These are phyloP conservation scores for Peromyscus californicus DNA, from an alignment of 2,113 vertebrate genomes.

Conservation along the genomic window DNA sequence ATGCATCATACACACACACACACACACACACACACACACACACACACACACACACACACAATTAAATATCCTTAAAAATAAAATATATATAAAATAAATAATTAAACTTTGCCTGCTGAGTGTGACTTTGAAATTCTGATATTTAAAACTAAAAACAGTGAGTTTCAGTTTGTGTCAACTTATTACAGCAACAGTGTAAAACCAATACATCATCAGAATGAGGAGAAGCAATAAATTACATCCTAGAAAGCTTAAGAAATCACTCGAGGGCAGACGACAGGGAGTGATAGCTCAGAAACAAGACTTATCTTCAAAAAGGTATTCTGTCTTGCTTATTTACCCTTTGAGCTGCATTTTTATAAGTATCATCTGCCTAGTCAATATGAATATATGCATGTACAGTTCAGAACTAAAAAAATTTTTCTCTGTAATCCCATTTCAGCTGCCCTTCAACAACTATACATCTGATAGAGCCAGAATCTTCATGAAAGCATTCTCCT, in stretches of 20 bases:
- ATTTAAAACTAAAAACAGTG: background rate
- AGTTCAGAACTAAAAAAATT: slow-evolving; percentile 2
- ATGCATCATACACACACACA: background rate
- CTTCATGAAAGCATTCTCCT: background rate
- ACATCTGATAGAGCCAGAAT: background rate
- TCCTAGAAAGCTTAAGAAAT: background rate
- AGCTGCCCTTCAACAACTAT: background rate
- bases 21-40: background rate
- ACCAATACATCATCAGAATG: background rate
- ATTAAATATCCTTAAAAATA: background rate
- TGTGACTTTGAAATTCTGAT: background rate
- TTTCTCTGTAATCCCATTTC: background rate
- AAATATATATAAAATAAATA: background rate
- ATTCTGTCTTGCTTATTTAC: background rate
- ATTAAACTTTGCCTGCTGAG: background rate
- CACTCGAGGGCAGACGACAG: background rate
- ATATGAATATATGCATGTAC: background rate
- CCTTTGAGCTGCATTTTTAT: background rate
- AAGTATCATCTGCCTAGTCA: background rate
- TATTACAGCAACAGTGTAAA: background rate
- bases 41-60: background rate
- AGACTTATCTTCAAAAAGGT: background rate
- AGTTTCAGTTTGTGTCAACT: background rate
- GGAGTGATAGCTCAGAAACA: background rate
- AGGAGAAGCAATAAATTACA: slow-evolving; percentile 3